Base-by-base conservation (phyloP, 2,888 invertebrate genomes). In the Sphaerophoria rueppellii region DNA sequence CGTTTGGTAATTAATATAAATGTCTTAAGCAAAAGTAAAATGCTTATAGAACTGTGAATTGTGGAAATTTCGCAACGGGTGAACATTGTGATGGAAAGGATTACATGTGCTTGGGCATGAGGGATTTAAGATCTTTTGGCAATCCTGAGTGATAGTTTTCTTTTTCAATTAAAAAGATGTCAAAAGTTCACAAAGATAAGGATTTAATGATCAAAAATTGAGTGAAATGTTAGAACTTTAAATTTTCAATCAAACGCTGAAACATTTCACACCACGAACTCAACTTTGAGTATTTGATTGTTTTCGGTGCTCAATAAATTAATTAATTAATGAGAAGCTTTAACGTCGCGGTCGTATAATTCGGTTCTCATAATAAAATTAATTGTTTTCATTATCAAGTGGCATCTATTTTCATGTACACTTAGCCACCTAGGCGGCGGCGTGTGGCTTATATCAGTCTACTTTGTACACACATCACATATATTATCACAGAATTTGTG, bases 361-460 rank as follows among this genome's bases (percentile, higher is more conserved):
- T 69, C 52, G 40, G 40, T 63, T 74, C 65, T 48, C 73, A 78
- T 82, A 73, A 82, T 24, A 24, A 24, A 24, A 24, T 74, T 82
- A 79, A 79, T 82, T 73, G 58, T 74, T 79, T 74, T 70, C 58
- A 54, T 70, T 82, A 82, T 82, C 79, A 74, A 79, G 74, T 69
- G 57, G 63, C 77, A 82, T 82, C 78, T 82, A 79, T 82, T 82
- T 82, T 78, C 74, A 78, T 79, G 79, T 57, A 70, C 24, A 24
- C 63, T 57, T 61, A 58, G 69, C 60, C 5, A 37, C 37, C 11
- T n/a, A n/a, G n/a, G 35, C 34, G 37, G 35, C 9, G 71, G 54
- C 55, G 54, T 65, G 67, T 77, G 72, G 65, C 54, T n/a, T 43
- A 43, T 43, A 9, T 40, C 14, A 7, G 9, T 70, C 35, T 46